Evolutionary conservation across 2,113 vertebrate species (phyloP), one percentile per base, ranked within the genome.

Genomic region (Hemibagrus wyckioides): DNA sequence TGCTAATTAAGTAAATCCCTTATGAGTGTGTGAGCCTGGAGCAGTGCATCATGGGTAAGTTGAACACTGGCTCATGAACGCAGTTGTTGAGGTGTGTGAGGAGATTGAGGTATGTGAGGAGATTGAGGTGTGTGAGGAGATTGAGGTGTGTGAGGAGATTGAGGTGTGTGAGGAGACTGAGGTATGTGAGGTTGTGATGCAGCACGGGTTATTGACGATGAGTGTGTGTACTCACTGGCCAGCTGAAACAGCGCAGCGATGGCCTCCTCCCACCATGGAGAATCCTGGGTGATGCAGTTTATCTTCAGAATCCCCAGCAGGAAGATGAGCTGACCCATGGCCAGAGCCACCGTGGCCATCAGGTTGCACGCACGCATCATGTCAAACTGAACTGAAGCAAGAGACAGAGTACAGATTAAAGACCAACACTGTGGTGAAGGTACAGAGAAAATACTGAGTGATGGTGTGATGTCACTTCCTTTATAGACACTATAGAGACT

Each of bases 291-390:
- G 93, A 97, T 92, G 90, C 97, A 94, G 52, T 97, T 96, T 82
- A 99, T 92, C 90, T 98, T 97, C 56, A 96, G 89, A 84, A 99
- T 93, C 69, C 98, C 97, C 82, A 99, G 94, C 21, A 97, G 92
- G 84, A 98, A 99, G 92, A 99, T 97, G 88, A 99, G 96, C 95
- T 99, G 98, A 50, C 98, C 98, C 0, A 93, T 96, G 0, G 97
- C 96, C 85, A 99, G 94, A 36, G 98, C 98, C 10, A 97, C 97
- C 0, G 97, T 98, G 71, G 98, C 98, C 9, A 99, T 97, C 92
- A 99, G 95, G 95, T 99, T 99, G 88, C 98, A 99, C 14, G 98
- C 97, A 13, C 98, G 96, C 98, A 99, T 99, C 98, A 99, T 99
- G 95, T 99, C 98, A 4, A 99, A 99, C 94, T 99, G 98, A 96